Evolutionary conservation across 2,888 invertebrate species (phyloP).

Genomic region (Lepidocyrtinus sp.): DNA sequence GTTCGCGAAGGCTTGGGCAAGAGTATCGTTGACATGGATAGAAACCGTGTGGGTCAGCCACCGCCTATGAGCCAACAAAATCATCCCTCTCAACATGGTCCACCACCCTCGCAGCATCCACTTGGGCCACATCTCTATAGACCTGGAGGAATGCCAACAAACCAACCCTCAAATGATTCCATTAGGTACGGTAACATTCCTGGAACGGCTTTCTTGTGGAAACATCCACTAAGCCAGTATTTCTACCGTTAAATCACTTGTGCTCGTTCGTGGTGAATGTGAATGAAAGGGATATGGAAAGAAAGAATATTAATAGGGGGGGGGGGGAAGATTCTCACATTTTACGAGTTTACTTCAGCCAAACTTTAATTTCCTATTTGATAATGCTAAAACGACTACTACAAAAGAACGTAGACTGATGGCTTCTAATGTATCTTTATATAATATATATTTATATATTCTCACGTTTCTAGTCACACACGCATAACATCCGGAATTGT

Average conservation of each 20-base stretch:
- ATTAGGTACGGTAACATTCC: slow-evolving; percentile 58
- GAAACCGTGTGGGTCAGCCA: slow-evolving; percentile 62
- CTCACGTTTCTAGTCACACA: no score
- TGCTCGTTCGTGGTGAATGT: slow-evolving; percentile 18
- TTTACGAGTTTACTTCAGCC: no score
- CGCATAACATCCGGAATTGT: no score
- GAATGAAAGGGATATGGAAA: not conserved
- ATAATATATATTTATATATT: no score
- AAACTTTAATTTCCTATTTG: no score
- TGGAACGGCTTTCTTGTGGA: slow-evolving; percentile 16
- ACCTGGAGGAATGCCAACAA: slow-evolving; percentile 52
- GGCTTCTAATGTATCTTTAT: no score
- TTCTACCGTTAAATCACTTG: slow-evolving; percentile 19
- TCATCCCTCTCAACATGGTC: slow-evolving; percentile 34
- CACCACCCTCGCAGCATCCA: slow-evolving; percentile 34
- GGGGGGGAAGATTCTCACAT: no score
- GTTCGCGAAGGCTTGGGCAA: slow-evolving; percentile 69
- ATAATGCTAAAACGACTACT: not conserved
- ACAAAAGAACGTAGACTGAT: not conserved
- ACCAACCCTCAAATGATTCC: slow-evolving; percentile 54
- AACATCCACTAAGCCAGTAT: slow-evolving; percentile 13
- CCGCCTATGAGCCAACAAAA: slow-evolving; percentile 62
- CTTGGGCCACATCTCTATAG: slow-evolving; percentile 54
- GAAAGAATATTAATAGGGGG: no score
- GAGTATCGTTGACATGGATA: slow-evolving; percentile 69